phyloP scores from a whole-genome alignment of 2,888 invertebrate species.

The Eilema griseolum region DNA sequence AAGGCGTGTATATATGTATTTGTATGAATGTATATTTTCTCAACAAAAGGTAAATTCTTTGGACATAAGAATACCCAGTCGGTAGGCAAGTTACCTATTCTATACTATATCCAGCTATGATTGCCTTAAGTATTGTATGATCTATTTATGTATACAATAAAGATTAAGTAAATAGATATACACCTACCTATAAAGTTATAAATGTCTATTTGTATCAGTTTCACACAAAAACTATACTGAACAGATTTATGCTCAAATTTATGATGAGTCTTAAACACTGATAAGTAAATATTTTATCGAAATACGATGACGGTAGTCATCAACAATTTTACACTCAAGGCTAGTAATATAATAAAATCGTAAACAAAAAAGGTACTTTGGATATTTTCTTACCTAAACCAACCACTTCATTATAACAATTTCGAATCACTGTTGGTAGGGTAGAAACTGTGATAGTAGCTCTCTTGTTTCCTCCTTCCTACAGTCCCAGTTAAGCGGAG shows the following conservation, averaged over 20 bases:
- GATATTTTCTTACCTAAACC: neutral
- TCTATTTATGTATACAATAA: neutral
- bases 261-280: no score
- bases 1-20: no score
- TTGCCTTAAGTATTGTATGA: no score
- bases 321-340: no score
- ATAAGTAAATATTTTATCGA: no score
- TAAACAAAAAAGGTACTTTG: no score
- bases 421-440: neutral
- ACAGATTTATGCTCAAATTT: neutral
- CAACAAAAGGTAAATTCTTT: neutral
- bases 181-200: neutral
- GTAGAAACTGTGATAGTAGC: neutral
- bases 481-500: no score
- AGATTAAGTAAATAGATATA: neutral
- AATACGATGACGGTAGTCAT: no score
- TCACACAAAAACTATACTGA: neutral
- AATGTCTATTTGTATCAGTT: neutral
- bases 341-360: no score
- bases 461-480: no score
- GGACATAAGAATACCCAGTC: neutral
- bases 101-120: no score
- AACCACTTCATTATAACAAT: neutral
- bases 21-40: neutral
- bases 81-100: neutral